These are phyloP conservation scores for Diuraphis noxia DNA, from an alignment of 1,140 invertebrate genomes.

Conservation along the genomic window DNA sequence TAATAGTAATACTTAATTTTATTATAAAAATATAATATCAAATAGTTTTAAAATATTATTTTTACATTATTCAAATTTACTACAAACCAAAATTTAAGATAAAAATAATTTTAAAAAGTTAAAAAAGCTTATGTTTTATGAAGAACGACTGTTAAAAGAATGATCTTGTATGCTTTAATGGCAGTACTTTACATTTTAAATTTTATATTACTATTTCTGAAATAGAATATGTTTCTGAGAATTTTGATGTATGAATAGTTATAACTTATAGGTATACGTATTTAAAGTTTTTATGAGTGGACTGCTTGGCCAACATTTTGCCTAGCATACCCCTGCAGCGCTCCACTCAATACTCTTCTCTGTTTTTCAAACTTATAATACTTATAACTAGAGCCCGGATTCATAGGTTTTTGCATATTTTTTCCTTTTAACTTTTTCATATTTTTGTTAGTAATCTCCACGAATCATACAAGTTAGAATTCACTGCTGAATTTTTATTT, in stretches of 20 bases:
- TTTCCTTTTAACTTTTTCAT: too few relatives aligned
- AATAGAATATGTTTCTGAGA: not conserved
- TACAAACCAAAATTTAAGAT: not conserved
- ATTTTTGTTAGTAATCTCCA: too few relatives aligned
- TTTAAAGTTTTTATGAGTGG: not conserved
- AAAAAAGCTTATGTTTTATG: not conserved
- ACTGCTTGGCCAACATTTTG: not conserved
- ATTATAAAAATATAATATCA: not conserved
- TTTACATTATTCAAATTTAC: not conserved
- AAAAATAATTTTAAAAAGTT: not conserved
- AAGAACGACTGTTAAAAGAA: not conserved
- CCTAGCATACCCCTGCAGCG: not conserved
- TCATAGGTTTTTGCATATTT: too few relatives aligned
- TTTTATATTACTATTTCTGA: not conserved
- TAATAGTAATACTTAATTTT: not conserved
- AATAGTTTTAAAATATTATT: not conserved
- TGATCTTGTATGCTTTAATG: too few relatives aligned
- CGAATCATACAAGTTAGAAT: too few relatives aligned
- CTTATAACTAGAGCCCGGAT: too few relatives aligned
- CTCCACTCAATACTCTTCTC: not conserved
- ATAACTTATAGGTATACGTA: not conserved
- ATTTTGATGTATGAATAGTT: not conserved
- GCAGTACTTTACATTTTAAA: not conserved
- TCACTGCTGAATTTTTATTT: too few relatives aligned
- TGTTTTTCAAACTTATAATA: not conserved